Conservation (phyloP, 2,797 vertebrate genomes). For the Adelosebastes latens region DNA sequence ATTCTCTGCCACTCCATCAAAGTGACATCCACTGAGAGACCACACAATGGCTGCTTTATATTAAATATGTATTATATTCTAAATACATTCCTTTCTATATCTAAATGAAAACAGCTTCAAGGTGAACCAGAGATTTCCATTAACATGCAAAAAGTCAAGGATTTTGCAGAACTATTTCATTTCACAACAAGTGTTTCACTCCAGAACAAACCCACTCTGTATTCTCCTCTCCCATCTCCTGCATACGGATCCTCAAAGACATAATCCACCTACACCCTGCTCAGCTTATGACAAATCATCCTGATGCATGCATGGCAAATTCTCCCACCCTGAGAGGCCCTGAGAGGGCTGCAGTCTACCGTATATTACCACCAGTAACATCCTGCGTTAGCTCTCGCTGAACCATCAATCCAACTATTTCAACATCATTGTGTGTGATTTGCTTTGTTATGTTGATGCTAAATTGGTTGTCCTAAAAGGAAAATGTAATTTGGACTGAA, state of each 20-base stretch:
- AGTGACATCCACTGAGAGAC: background rate
- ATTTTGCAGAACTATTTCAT: conserved; percentile 8
- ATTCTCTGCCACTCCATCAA: conserved; percentile 51
- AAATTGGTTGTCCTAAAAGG: background rate
- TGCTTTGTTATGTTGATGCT: background rate
- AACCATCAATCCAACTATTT: background rate
- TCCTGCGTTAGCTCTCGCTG: conserved; percentile 12
- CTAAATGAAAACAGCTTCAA: background rate
- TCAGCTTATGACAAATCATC: conserved; percentile 47
- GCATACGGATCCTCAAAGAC: conserved; percentile 46
- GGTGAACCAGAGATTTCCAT: background rate
- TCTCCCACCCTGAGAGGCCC: conserved; percentile 32
- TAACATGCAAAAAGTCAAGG: background rate
- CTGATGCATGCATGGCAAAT: conserved; percentile 24
- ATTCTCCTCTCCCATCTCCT: conserved; percentile 25
- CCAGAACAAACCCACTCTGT: conserved; percentile 32
- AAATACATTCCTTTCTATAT: background rate
- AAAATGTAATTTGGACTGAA: background rate
- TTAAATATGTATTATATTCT: conserved; percentile 8
- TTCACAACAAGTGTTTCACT: conserved; percentile 25
- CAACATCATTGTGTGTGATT: background rate
- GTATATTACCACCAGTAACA: background rate
- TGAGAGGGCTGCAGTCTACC: background rate
- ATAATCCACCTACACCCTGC: conserved; percentile 48
- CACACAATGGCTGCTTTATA: background rate